Base-by-base conservation (phyloP, 64 coral and sea anemone genomes). In the Pocillopora verrucosa region DNA sequence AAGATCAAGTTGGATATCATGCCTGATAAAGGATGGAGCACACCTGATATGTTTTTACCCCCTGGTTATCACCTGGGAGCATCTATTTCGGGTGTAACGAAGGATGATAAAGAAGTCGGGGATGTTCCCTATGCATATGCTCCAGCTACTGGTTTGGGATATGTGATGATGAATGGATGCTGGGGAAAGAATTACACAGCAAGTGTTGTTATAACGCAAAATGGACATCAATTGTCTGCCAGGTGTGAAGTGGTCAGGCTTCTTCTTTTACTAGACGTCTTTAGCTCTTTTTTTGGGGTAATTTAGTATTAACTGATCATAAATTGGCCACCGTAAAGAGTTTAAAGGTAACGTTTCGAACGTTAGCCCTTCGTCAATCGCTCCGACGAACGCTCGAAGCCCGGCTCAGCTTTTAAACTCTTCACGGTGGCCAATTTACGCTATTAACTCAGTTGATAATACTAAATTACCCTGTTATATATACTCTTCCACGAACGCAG, bases 1-100 rank as follows among this genome's bases (percentile, higher is more conserved):
- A 36, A 80, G 88, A 89, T 89, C n/a, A 78, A 89, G 19, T 14
- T 89, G 12, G 88, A 89, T 62, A 89, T 89, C 22, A 89, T 16
- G 22, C 88, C 88, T 2, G 76, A 89, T 17, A 89, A 89, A 65
- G 88, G 88, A 34, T 89, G 75, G 76, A 59, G 77, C 13, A 89
- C 58, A 0, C 75, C 60, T 17, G 88, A 89, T 56, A 89, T 89
- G 88, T 72, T 89, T 34, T 62, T 80, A 15, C 88, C 88, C 67
- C 62, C 88, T 3, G 88, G 88, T 13, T 89, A 89, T 20, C 76
- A 89, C 45, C 80, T 89, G 65, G 67, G 51, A 36, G 59, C 88
- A 26, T 35, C 76, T 22, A 16, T 89, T 13, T 76, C 37, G 56
- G 88, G 41, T n/a, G 76, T 36, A 72, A 19, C 22, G 7, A 72